Evolutionary conservation across 2,888 invertebrate genomes (phyloP).

Genomic region (Augochlorella aurata): DNA sequence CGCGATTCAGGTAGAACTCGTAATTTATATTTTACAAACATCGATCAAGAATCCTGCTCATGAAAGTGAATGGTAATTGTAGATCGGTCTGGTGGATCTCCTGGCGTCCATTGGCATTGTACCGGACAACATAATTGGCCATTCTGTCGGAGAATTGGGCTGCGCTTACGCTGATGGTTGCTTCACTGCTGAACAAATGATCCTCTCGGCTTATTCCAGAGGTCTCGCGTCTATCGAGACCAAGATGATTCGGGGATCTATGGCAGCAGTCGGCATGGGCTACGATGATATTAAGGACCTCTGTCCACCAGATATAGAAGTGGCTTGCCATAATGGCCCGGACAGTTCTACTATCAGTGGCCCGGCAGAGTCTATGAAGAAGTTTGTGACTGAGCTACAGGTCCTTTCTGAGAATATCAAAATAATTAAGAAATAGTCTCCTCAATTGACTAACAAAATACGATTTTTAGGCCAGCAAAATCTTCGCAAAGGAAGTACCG

Average conservation of each 20-base stretch:
- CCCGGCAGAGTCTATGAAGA: slow-evolving; percentile 87
- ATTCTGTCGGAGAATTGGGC: slow-evolving; percentile 96
- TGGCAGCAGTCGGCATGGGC: slow-evolving; percentile 93
- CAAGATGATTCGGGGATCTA: slow-evolving; percentile 86
- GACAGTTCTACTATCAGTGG: slow-evolving; percentile 96
- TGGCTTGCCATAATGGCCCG: slow-evolving; percentile 93
- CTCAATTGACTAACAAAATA: not conserved
- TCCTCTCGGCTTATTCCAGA: slow-evolving; percentile 75
- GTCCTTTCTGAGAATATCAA: slow-evolving; percentile 52
- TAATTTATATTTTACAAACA: not conserved
- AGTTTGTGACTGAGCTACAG: slow-evolving; percentile 86
- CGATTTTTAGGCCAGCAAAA: slow-evolving; percentile 84
- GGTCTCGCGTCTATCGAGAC: slow-evolving; percentile 76
- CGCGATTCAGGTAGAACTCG: slow-evolving; percentile 83
- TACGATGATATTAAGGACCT: slow-evolving; percentile 85
- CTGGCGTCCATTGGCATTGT: slow-evolving; percentile 84
- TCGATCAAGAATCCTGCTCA: not conserved
- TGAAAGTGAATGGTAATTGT: not conserved
- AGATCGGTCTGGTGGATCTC: slow-evolving; percentile 87
- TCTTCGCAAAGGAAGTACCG: slow-evolving; percentile 92
- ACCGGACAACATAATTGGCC: slow-evolving; percentile 91
- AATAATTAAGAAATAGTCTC: not conserved
- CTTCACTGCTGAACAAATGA: slow-evolving; percentile 84
- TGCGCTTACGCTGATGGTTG: slow-evolving; percentile 98
- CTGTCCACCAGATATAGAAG: slow-evolving; percentile 89